phyloP scores from a whole-genome alignment of 2,113 vertebrate species.

The Mormoops blainvillei region DNA sequence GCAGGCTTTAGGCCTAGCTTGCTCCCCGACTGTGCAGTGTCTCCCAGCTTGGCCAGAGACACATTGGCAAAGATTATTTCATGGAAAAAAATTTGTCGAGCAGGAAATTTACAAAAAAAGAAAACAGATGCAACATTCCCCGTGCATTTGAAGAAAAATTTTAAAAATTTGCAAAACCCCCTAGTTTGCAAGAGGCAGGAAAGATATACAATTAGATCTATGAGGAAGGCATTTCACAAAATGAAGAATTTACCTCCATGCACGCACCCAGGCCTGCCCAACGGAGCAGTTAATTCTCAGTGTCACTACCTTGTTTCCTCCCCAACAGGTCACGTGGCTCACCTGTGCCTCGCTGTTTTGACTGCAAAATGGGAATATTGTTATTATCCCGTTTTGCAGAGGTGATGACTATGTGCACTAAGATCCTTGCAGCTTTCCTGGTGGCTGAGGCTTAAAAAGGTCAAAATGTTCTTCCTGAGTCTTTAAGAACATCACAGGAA shows the following conservation, averaged over 20 bases:
- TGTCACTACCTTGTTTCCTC: neutral
- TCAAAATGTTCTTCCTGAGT: neutral
- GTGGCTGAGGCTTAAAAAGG: slow-evolving; percentile 4
- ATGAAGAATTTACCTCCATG: neutral
- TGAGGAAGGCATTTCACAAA: neutral
- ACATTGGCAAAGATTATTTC: neutral
- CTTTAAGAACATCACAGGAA: neutral
- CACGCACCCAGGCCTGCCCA: neutral
- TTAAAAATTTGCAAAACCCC: neutral
- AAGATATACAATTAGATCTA: neutral
- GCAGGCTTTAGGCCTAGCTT: neutral
- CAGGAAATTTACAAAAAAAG: neutral
- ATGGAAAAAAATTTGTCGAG: neutral
- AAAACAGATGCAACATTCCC: neutral
- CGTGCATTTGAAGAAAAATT: neutral
- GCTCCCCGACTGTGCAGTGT: neutral
- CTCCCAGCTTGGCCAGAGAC: neutral
- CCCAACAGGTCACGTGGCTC: neutral
- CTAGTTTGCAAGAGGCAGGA: neutral
- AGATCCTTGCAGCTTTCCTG: neutral
- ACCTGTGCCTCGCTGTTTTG: neutral
- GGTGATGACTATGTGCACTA: neutral
- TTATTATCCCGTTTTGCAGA: neutral
- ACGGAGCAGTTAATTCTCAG: neutral
- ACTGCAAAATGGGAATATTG: neutral